A percentile compares a stretch with the other conserved stretches of the same genome.
These are phyloP conservation scores for Tetramorium parvispinum DNA, from an alignment of 1,140 invertebrate species.

Conservation along the genomic window DNA sequence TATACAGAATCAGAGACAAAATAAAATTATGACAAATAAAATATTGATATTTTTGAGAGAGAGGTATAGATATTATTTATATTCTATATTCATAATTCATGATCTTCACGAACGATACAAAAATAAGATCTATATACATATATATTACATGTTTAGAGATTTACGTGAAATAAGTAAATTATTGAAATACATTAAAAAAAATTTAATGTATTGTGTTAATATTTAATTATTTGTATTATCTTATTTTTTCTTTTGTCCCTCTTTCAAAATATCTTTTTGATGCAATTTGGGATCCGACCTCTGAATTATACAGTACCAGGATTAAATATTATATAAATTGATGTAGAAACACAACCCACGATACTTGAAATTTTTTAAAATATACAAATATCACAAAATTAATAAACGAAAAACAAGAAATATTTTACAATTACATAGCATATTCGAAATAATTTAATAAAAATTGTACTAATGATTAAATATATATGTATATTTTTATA, in stretches of 20 bases:
- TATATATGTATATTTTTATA: not conserved
- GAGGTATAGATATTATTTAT: not conserved
- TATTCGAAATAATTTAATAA: constrained; percentile 15
- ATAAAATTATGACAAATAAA: not conserved
- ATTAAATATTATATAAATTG: constrained; percentile 15
- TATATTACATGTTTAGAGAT: not conserved
- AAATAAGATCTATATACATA: not conserved
- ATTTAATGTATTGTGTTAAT: not conserved
- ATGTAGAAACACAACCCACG: not conserved
- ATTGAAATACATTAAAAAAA: not conserved
- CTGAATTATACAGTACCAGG: not conserved
- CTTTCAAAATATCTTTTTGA: not conserved
- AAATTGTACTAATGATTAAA: not conserved
- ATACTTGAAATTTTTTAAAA: not conserved
- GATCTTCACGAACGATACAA: not conserved
- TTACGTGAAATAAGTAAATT: not conserved
- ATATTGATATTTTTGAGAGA: not conserved
- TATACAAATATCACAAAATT: not conserved
- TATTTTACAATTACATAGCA: not conserved
- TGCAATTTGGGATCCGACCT: not conserved
- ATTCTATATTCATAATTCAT: not conserved
- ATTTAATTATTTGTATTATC: not conserved
- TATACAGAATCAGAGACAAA: not conserved
- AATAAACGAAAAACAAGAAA: not conserved
- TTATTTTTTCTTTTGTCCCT: not conserved